Percentiles rank a stretch among this genome's conserved stretches.
Conservation (phyloP, 2,797 vertebrate genomes). For the Zenarchopterus dispar region DNA sequence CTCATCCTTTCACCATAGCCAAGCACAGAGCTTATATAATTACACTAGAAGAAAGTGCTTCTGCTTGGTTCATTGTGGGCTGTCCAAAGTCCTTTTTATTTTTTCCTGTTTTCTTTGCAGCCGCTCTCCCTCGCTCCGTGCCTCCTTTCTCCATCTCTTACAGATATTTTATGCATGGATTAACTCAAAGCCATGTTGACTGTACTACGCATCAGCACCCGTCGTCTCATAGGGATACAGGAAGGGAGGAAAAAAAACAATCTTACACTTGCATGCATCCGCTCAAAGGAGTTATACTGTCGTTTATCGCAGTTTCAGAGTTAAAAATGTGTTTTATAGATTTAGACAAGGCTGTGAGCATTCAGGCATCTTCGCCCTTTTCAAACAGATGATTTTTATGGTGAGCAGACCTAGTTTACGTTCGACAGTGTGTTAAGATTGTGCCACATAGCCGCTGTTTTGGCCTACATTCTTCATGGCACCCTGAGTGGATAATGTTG, state of each 20-base stretch:
- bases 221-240: constrained; percentile 43
- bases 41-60: constrained; percentile 51
- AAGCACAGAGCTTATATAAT: constrained; percentile 57
- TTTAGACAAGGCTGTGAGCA: constrained; percentile 37
- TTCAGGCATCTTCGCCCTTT: constrained; percentile 51
- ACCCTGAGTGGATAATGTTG: constrained; percentile 63
- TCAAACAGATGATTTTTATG: constrained; percentile 48
- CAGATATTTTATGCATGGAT: constrained; percentile 67
- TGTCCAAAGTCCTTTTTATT: constrained; percentile 44
- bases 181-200: constrained; percentile 61
- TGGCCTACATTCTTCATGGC: constrained; percentile 60
- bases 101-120: constrained; percentile 32
- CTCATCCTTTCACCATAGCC: constrained; percentile 48
- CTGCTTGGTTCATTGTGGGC: constrained; percentile 44
- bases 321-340: constrained; percentile 43
- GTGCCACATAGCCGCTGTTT: constrained; percentile 52
- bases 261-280: constrained; percentile 42
- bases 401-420: constrained; percentile 46
- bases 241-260: constrained; percentile 18
- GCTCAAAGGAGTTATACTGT: constrained; percentile 44
- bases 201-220: constrained; percentile 54
- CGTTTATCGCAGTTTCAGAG: constrained; percentile 50
- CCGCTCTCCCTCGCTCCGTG: constrained; percentile 18
- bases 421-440: constrained; percentile 33
- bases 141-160: constrained; percentile 29